Evolutionary conservation across 1,140 invertebrate genomes (phyloP), one percentile per base, ranked within the genome.

Genomic region (Colletes gigas): DNA sequence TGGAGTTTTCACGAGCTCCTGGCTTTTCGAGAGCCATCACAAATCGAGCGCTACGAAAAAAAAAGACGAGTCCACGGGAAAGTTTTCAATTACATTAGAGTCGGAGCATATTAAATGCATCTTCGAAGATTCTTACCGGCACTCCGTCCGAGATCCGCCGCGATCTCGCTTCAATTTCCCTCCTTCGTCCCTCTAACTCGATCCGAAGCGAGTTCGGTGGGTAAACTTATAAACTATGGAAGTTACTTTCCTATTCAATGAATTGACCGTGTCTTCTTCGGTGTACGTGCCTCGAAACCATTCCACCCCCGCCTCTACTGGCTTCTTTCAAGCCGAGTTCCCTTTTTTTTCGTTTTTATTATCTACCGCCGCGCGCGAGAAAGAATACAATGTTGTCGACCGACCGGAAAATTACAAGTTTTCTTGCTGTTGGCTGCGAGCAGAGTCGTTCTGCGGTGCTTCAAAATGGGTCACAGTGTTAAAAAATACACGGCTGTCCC

Each of bases 161-260:
- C 44, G 55, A 39, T 78, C 44, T 41, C 30, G 19, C 17, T 76
- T 83, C 52, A 63, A 19, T 10, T 9, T 1, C n/a, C 47, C 41
- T 14, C 47, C 55, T 74, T 62, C 21, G 41, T 62, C 59, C 21
- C 52, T 19, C 57, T 70, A 69, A 69, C 82, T 75, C 76, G 77
- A 83, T 73, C 21, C 54, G 62, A 78, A 62, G 21, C 19, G 70
- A 66, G 65, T 50, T 59, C 52, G 30, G 63, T 63, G 63, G 65
- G 70, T 82, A 84, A 87, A 87, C 82, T 87, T 87, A 87, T 87
- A 87, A 87, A 87, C 82, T 87, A 87, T 87, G 85, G 68, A 87
- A 87, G 66, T 87, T 87, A 84, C 78, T 87, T 81, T 78, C 50
- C 82, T 69, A 84, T 87, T 87, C 82, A 84, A 87, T 79, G 85